Percentiles rank a stretch among this genome's conserved stretches.
phyloP scores from a whole-genome alignment of 2,888 invertebrate species.

The Volucella inanis region DNA sequence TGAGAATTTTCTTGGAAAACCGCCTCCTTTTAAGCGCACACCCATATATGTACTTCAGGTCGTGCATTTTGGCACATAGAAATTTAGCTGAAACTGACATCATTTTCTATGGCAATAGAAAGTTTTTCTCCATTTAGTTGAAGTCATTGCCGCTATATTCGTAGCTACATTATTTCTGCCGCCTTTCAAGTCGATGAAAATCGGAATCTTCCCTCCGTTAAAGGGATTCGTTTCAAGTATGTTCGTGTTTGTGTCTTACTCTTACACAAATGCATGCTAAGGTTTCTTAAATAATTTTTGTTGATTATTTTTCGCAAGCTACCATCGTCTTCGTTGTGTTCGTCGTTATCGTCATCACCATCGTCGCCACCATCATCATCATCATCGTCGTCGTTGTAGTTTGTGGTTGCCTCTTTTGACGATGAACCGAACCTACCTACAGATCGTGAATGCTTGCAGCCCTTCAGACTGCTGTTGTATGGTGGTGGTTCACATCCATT shows the following conservation, averaged over 20 bases:
- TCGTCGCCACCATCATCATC: constrained; percentile 5
- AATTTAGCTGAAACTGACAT: background rate
- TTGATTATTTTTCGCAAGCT: too few relatives aligned
- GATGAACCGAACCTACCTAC: background rate
- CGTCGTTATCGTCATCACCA: constrained; percentile 4
- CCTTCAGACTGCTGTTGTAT: background rate
- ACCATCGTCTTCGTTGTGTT: background rate
- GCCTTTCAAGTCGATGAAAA: too few relatives aligned
- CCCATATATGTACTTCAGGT: background rate
- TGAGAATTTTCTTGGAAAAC: constrained; percentile 37
- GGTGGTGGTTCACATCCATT: constrained; percentile 21
- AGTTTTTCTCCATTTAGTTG: constrained; percentile 11
- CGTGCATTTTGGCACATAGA: background rate
- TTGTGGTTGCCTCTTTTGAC: constrained; percentile 25
- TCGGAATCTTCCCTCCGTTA: too few relatives aligned
- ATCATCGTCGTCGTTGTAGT: constrained; percentile 6
- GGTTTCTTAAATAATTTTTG: too few relatives aligned
- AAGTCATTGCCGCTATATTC: too few relatives aligned
- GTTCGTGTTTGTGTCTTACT: too few relatives aligned
- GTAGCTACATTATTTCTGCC: too few relatives aligned
- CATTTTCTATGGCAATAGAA: background rate
- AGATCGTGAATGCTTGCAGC: background rate
- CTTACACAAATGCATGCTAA: too few relatives aligned
- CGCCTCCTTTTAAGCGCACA: constrained; percentile 46
- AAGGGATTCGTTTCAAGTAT: too few relatives aligned